Evolutionary conservation across 1,140 invertebrate genomes (phyloP), one percentile per base, ranked within the genome.

Genomic region (Drosophila bocqueti): DNA sequence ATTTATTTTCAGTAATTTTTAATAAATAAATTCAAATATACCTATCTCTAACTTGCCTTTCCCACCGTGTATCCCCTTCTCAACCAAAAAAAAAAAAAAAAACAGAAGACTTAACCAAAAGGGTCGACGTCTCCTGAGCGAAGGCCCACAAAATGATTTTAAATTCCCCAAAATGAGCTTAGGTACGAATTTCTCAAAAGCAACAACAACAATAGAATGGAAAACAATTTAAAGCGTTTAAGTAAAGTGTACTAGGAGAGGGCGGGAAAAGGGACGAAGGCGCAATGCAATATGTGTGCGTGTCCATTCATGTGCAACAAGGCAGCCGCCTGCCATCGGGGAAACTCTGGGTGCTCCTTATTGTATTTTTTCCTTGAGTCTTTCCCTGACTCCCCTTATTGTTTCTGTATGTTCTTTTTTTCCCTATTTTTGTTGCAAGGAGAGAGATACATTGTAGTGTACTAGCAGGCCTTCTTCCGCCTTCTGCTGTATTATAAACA

Each of bases 281-380:
- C 24, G 10, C 40, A 66, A 75, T 62, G 62, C 69, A 63, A 77
- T 65, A 58, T 81, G 68, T 71, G 65, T 72, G 79, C 47, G 75
- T 76, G 83, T 83, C 72, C 76, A 76, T 81, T 83, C 81, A 84
- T 82, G 79, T 85, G 83, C 83, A 86, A 82, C 83, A 85, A 86
- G 79, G 81, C 81, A 81, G 75, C 81, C 81, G 66, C 77, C 77
- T 76, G 64, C 77, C 79, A 66, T 79, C 76, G 40, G 43, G 47
- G 29, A 47, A 57, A 59, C 40, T 50, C 52, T 24, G 34, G 52
- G 18, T 55, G 36, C 36, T 57, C 36, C 54, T 49, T 67, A 18
- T 36, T 46, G 34, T 47, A 40, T 64, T 38, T 18, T 64, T 64
- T 36, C 31, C 21, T 8, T 43, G n/a, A 47, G 26, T 40, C 21